Evolutionary conservation across 2,888 invertebrate species (phyloP), one percentile per base, ranked within the genome.

Genomic region (Oscheius sp.): DNA sequence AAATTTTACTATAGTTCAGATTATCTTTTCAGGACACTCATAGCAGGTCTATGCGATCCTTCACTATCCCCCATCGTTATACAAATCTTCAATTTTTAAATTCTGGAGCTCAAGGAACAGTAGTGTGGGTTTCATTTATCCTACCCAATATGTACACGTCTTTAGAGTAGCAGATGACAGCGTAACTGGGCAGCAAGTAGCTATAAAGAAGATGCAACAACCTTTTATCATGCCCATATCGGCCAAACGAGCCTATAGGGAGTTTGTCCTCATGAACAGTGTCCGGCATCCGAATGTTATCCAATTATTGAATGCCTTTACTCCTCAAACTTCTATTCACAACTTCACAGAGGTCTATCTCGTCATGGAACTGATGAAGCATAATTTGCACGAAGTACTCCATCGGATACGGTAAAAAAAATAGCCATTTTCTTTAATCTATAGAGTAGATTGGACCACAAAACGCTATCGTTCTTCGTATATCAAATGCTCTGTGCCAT

Each of bases 231-330:
- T 98, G 90, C 96, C 97, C 75, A 98, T 97, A 62, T 97, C 97
- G 89, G 98, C 98, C 75, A 99, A 99, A 89, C 91, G 98, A 86
- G 97, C 98, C 80, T 99, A 98, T 89, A 91, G 98, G 86, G 98
- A 98, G 89, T 98, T 99, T 89, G 96, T 97, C 87, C 91, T 98
- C 78, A 96, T 99, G 95, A 97, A 97, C 89, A 91, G 97, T 87
- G 97, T 98, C 86, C 95, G 97, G 90, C 98, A 98, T 89, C 97
- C 98, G 91, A 99, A 99, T 91, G 96, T 99, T 87, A 98, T 99
- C 88, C 95, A 96, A 83, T 91, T 98, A 83, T 90, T 98, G 86
- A 98, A 99, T 89, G 97, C 97, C 85, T 98, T 98, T 90, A 97
- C 97, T 83, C 98, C 98, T 61, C 98, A 98, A 89, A 92, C 92